Evolutionary conservation across 1,140 invertebrate genomes (phyloP), one percentile per base, ranked within the genome.

Genomic region (Drosophila simulans): DNA sequence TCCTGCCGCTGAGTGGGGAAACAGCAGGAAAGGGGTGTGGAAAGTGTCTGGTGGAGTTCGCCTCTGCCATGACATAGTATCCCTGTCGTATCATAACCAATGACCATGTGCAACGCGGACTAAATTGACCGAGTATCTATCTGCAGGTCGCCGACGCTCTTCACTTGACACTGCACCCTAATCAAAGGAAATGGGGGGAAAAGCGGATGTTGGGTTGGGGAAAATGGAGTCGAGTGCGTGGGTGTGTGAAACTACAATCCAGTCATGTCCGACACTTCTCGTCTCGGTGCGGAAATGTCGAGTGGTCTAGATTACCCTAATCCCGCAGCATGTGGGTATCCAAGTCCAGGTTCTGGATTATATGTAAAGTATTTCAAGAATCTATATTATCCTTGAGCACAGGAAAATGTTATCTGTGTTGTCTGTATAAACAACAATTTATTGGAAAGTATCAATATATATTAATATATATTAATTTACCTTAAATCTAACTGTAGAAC

Each of bases 51-150:
- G 17, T 15, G 13, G 37, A 55, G 25, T 25, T 35, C 31, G 31
- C 31, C n/a, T n/a, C 72, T 4, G 17, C n/a, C 52, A 58, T 69
- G 53, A 56, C 62, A 65, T 55, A 73, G 53, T 39, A 49, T 57
- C 45, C 49, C 72, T 17, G 48, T 34, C 48, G 48, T 34, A 78
- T 74, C 77, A 68, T 76, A 72, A 65, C 66, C 80, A 84, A 84
- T 84, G 72, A 65, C 65, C 78, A 86, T 81, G 84, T 86, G 85
- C 77, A 40, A 49, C 63, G 68, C 59, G 31, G 37, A 13, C 66
- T 35, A 80, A 65, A 72, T 71, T 73, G 63, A 74, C 52, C 57
- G 46, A 68, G 22, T 46, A 34, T 68, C 60, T 46, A 34, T 68
- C 60, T 65, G 20, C 65, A 35, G 66, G 51, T 70, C 27, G 35